phyloP scores from a whole-genome alignment of 1,140 invertebrate species.

The Potamilus streckersoni region DNA sequence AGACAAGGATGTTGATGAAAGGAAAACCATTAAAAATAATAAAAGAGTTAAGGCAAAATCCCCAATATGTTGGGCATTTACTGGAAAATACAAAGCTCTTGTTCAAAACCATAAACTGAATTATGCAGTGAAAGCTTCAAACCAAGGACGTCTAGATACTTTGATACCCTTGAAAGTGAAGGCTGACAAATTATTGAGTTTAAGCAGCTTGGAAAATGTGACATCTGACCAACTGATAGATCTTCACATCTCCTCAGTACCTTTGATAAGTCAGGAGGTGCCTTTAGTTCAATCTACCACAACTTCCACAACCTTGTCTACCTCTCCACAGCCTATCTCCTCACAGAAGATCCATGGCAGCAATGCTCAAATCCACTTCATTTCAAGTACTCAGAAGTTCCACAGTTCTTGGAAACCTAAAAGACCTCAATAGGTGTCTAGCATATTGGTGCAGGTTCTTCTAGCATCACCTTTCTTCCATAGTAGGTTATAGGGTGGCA shows the following conservation, averaged over 20 bases:
- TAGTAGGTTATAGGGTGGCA: no score
- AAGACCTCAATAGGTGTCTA: conserved; percentile 1
- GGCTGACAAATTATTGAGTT: conserved; percentile 1
- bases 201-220: conserved; percentile 8
- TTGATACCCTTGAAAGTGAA: no score
- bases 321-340: conserved; percentile 7
- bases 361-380: conserved; percentile 8
- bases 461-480: no score
- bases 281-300: conserved; percentile 4
- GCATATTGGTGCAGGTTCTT: no score
- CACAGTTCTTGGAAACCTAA: conserved; percentile 21
- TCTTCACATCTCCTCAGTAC: conserved; percentile 13
- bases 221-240: conserved; percentile 19
- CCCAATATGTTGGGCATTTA: conserved; percentile 42
- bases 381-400: conserved; percentile 17
- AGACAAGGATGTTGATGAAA: neutral
- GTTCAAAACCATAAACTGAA: conserved; percentile 44
- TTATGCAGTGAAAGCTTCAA: conserved; percentile 19
- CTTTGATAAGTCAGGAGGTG: conserved; percentile 7
- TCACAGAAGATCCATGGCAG: conserved; percentile 21
- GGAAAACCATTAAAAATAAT: conserved; percentile 7
- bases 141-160: neutral
- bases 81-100: conserved; percentile 39
- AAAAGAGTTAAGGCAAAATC: conserved; percentile 22
- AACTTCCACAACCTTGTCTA: conserved; percentile 10